phyloP scores from a whole-genome alignment of 2,113 vertebrate genomes.

The Perccottus glenii region DNA sequence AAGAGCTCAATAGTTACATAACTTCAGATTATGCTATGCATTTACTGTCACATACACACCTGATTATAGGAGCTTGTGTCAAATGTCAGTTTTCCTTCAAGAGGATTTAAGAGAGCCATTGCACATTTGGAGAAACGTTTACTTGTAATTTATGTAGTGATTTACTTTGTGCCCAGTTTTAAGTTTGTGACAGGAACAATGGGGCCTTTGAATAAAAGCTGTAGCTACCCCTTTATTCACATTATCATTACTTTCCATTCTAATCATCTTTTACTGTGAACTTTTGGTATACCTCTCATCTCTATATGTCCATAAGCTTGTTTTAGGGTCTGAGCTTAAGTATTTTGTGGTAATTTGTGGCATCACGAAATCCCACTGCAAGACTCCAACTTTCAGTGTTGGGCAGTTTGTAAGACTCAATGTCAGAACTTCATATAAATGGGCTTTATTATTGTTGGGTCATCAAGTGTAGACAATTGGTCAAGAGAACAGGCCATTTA shows the following conservation, averaged over 20 bases:
- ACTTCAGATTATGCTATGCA: slow-evolving; percentile 23
- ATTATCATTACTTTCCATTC: slow-evolving; percentile 53
- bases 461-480: slow-evolving; percentile 33
- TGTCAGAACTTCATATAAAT: neutral
- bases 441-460: slow-evolving; percentile 6
- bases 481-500: slow-evolving; percentile 35
- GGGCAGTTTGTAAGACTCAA: neutral
- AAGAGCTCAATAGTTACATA: slow-evolving; percentile 42
- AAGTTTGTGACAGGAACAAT: slow-evolving; percentile 22
- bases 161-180: slow-evolving; percentile 5
- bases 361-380: too few relatives aligned
- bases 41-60: slow-evolving; percentile 25
- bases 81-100: slow-evolving; percentile 12
- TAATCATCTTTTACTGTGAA: slow-evolving; percentile 26
- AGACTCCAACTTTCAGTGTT: neutral
- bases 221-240: slow-evolving; percentile 44
- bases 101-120: neutral
- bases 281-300: too few relatives aligned
- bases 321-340: too few relatives aligned
- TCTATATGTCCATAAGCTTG: too few relatives aligned
- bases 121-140: too few relatives aligned
- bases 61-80: slow-evolving; percentile 3
- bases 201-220: slow-evolving; percentile 40
- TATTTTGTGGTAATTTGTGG: too few relatives aligned
- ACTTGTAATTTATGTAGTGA: slow-evolving; percentile 6